phyloP scores from a whole-genome alignment of 2,888 invertebrate species.

The Lydus trimaculatus region DNA sequence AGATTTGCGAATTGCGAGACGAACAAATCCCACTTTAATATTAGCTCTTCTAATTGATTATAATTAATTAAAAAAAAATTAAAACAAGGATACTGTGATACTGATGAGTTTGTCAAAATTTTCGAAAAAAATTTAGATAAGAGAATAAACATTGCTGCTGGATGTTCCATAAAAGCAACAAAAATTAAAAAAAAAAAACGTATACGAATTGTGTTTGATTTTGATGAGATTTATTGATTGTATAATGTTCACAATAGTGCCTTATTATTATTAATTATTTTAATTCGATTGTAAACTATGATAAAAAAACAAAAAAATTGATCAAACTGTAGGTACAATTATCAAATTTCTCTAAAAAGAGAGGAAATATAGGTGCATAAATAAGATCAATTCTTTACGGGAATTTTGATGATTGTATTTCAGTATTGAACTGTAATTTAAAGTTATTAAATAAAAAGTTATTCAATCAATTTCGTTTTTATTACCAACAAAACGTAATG shows the following conservation, averaged over 20 bases:
- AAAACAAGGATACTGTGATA: conserved; percentile 49
- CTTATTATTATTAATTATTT: conserved; percentile 31
- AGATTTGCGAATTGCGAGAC: conserved; percentile 45
- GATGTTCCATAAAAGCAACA: conserved; percentile 3
- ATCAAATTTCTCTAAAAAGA: conserved; percentile 24
- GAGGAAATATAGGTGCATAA: conserved; percentile 50
- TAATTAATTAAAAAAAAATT: conserved; percentile 18
- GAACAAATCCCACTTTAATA: conserved; percentile 34
- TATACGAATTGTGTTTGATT: conserved; percentile 36
- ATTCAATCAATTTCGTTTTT: not conserved
- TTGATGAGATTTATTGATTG: conserved; percentile 33
- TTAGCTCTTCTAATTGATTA: conserved; percentile 25
- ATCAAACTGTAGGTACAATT: conserved; percentile 11
- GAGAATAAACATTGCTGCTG: conserved; percentile 3
- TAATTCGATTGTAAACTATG: conserved; percentile 30
- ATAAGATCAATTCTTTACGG: conserved; percentile 16
- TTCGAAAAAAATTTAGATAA: not conserved
- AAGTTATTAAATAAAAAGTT: not conserved
- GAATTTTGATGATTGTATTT: not conserved
- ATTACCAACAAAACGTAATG: too few species aligned
- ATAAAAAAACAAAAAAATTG: conserved; percentile 13
- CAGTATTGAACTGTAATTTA: not conserved
- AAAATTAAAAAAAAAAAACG: conserved; percentile 24
- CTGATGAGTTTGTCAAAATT: conserved; percentile 34
- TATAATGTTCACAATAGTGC: conserved; percentile 36